phyloP scores from a whole-genome alignment of 2,797 vertebrate genomes.

The Sciurus carolinensis region DNA sequence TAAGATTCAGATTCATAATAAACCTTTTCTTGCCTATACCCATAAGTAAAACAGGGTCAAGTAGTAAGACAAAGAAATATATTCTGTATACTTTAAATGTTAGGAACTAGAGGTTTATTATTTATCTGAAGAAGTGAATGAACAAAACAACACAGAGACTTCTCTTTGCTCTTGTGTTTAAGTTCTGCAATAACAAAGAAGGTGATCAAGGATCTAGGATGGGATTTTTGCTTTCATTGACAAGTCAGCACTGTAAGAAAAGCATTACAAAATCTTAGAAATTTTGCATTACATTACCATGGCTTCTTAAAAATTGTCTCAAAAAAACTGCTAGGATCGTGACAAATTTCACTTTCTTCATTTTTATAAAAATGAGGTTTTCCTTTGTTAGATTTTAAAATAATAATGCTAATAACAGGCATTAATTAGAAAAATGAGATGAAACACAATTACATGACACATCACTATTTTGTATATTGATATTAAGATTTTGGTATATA shows the following conservation, averaged over 20 bases:
- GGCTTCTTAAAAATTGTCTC: background rate
- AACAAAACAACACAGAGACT: background rate
- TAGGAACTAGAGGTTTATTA: background rate
- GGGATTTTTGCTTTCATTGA: background rate
- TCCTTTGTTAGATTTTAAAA: slow-evolving; percentile 42
- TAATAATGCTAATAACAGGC: background rate
- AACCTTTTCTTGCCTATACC: background rate
- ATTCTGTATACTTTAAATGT: background rate
- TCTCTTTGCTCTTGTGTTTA: background rate
- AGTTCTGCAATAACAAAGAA: slow-evolving; percentile 46
- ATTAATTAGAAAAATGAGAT: slow-evolving; percentile 1
- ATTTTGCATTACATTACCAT: background rate
- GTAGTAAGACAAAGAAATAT: slow-evolving; percentile 16
- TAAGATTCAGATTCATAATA: slow-evolving; percentile 23
- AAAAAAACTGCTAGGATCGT: background rate
- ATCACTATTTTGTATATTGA: background rate
- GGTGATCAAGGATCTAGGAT: background rate
- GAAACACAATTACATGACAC: slow-evolving; percentile 15
- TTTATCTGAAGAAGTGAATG: slow-evolving; percentile 26
- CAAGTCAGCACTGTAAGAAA: slow-evolving; percentile 6
- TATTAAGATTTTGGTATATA: background rate
- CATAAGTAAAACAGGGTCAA: slow-evolving; percentile 31
- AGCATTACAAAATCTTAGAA: background rate
- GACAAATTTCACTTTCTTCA: background rate
- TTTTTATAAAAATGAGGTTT: slow-evolving; percentile 5